Conservation (phyloP, 2,797 vertebrate species). For the Petrocephalus sullivani region DNA sequence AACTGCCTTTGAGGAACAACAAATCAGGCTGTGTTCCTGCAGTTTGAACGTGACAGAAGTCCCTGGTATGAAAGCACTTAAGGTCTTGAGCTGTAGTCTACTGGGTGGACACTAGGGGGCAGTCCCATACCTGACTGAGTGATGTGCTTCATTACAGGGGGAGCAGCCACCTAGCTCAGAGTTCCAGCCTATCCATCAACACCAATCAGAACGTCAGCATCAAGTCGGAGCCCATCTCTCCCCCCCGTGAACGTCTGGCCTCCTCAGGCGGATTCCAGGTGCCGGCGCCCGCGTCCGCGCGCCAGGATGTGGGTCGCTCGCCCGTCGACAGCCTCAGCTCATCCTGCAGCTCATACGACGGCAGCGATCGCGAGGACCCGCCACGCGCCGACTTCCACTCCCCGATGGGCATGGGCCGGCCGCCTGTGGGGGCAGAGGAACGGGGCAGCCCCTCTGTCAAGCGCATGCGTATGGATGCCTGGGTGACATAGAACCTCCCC, state of each 20-base stretch:
- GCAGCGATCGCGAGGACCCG: conserved; percentile 84
- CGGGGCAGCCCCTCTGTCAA: conserved; percentile 79
- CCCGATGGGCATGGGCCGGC: conserved; percentile 51
- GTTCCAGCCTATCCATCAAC: conserved; percentile 75
- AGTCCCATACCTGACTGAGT: background rate
- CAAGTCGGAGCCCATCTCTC: conserved; percentile 88
- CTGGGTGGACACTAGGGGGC: background rate
- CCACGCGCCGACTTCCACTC: conserved; percentile 74
- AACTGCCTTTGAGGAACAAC: background rate
- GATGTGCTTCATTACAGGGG: conserved; percentile 53
- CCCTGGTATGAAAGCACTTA: background rate
- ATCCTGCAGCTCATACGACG: conserved; percentile 90
- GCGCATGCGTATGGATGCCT: conserved; percentile 85
- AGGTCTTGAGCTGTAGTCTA: background rate
- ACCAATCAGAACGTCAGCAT: conserved; percentile 85
- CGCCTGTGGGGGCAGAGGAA: conserved; percentile 51
- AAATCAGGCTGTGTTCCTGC: background rate
- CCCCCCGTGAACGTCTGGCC: conserved; percentile 75
- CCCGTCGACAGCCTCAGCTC: conserved; percentile 87
- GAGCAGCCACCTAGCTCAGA: conserved; percentile 70
- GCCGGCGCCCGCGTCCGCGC: conserved; percentile 41
- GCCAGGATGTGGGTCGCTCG: conserved; percentile 79
- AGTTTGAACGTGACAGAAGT: background rate
- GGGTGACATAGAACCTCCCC: conserved; percentile 77
- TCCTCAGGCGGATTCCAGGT: conserved; percentile 71